phyloP scores from a whole-genome alignment of 2,888 invertebrate species.

The Pachycephus smyrnensis region DNA sequence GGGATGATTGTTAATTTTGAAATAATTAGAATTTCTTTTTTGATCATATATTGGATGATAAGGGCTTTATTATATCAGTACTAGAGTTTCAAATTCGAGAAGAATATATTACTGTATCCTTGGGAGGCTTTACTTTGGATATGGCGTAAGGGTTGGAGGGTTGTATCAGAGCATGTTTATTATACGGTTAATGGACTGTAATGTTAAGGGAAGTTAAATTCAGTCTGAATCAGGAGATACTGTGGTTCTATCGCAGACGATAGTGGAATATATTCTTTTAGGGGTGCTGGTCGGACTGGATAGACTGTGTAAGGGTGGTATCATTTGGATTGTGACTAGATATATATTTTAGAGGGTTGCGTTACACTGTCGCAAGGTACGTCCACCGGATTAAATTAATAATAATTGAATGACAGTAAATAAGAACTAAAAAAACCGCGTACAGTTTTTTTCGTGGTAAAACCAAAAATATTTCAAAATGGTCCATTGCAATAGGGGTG shows the following conservation, averaged over 20 bases:
- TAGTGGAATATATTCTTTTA: neutral
- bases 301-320: neutral
- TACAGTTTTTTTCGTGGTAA: neutral
- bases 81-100: neutral
- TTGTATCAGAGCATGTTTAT: neutral
- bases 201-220: constrained; percentile 39
- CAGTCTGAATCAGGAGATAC: constrained; percentile 47
- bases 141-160: neutral
- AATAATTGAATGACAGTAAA: neutral
- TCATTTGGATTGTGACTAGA: neutral
- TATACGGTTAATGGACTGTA: neutral
- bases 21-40: neutral
- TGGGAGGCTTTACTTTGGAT: neutral
- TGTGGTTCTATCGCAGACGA: neutral
- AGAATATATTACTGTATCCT: neutral
- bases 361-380: neutral
- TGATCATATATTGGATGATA: neutral
- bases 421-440: neutral
- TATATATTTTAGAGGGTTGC: neutral
- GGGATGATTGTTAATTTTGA: neutral
- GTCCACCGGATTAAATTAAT: accelerated
- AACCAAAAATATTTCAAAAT: neutral
- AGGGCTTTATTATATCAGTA: neutral
- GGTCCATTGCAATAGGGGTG: neutral
- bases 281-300: too few species aligned